Percentiles rank a stretch among this genome's conserved stretches.
These are phyloP conservation scores for Toxotes lorentzi DNA, from an alignment of 2,797 vertebrate species.

Conservation along the genomic window DNA sequence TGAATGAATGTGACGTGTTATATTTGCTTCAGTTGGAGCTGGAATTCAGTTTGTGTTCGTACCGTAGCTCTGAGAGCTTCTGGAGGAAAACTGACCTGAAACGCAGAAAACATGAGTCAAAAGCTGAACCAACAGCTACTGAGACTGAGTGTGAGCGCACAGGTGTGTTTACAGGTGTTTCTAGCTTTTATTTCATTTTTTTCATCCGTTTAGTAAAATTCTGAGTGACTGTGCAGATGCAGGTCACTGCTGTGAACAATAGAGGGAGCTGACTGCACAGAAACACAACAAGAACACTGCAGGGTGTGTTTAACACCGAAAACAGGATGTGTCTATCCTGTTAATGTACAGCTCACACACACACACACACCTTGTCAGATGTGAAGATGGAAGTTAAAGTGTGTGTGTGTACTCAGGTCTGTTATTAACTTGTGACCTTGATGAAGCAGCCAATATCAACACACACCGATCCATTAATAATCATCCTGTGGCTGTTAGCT, in stretches of 20 bases:
- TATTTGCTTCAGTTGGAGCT: too few species aligned
- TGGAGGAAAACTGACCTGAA: conserved; percentile 46
- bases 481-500: too few species aligned
- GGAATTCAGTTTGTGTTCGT: neutral
- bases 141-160: too few species aligned
- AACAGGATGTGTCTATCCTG: neutral
- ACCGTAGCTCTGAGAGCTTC: conserved; percentile 12
- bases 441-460: too few species aligned
- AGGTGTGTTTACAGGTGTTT: neutral
- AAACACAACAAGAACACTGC: neutral
- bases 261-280: conserved; percentile 22
- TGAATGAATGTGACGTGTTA: too few species aligned
- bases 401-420: too few species aligned
- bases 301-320: neutral
- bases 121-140: too few species aligned
- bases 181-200: neutral
- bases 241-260: conserved; percentile 13
- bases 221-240: neutral
- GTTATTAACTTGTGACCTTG: too few species aligned
- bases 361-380: neutral
- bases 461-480: too few species aligned
- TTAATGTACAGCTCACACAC: neutral
- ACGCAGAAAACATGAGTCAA: neutral
- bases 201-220: too few species aligned
- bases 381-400: too few species aligned